Percentiles rank a stretch among this genome's conserved stretches.
These are phyloP conservation scores for Zaprionus lachaisei DNA, from an alignment of 1,140 invertebrate species.

Conservation along the genomic window DNA sequence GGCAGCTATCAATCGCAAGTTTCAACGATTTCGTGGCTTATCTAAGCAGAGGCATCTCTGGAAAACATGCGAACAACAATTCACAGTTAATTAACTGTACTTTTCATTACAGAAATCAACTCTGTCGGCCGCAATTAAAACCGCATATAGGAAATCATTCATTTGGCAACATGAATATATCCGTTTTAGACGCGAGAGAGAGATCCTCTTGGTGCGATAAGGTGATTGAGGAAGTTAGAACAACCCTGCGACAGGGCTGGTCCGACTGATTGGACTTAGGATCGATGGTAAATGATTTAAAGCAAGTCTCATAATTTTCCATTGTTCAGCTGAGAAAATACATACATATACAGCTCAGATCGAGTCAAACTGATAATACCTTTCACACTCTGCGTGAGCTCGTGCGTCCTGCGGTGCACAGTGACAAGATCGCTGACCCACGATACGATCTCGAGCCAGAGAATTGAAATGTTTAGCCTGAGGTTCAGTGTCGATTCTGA, in stretches of 20 bases:
- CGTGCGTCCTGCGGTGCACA: slow-evolving; percentile 53
- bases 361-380: slow-evolving; percentile 76
- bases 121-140: slow-evolving; percentile 72
- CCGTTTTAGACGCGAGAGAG: slow-evolving; percentile 40
- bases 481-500: slow-evolving; percentile 7
- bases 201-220: slow-evolving; percentile 57
- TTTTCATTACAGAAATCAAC: slow-evolving; percentile 40
- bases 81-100: slow-evolving; percentile 75
- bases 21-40: slow-evolving; percentile 54
- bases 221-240: slow-evolving; percentile 54
- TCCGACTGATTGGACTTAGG: slow-evolving; percentile 32
- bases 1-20: slow-evolving; percentile 46
- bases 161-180: slow-evolving; percentile 63
- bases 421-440: slow-evolving; percentile 49
- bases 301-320: slow-evolving; percentile 79
- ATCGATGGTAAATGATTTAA: slow-evolving; percentile 74
- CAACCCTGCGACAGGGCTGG: slow-evolving; percentile 45
- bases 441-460: slow-evolving; percentile 40
- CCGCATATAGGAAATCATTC: slow-evolving; percentile 75
- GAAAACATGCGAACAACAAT: slow-evolving; percentile 60
- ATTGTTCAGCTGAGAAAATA: slow-evolving; percentile 76
- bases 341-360: slow-evolving; percentile 59
- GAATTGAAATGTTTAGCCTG: slow-evolving; percentile 68
- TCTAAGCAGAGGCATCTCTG: slow-evolving; percentile 50
- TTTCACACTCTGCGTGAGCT: slow-evolving; percentile 79